Evolutionary conservation across 2,888 invertebrate genomes (phyloP).

Genomic region (Glaucopsyche alexis): DNA sequence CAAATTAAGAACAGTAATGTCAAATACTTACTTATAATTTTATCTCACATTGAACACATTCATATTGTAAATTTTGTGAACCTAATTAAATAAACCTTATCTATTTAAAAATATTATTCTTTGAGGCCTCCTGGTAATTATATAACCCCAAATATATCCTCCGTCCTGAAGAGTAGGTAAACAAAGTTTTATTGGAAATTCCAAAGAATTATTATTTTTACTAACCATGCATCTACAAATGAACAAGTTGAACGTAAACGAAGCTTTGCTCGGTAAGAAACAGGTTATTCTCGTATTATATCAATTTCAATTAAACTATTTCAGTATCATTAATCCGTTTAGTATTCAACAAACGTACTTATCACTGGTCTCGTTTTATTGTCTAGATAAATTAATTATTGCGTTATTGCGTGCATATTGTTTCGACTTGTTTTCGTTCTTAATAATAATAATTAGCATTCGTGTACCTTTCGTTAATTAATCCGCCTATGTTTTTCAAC

Average conservation of each 20-base stretch:
- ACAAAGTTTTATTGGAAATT: neutral
- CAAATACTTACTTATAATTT: too few relatives aligned
- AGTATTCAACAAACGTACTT: slow-evolving; percentile 26
- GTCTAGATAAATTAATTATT: slow-evolving; percentile 27
- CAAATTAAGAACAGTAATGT: too few relatives aligned
- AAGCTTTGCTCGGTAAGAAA: slow-evolving; percentile 11
- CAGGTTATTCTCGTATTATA: slow-evolving; percentile 27
- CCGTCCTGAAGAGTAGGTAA: too few relatives aligned
- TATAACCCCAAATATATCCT: too few relatives aligned
- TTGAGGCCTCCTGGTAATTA: too few relatives aligned
- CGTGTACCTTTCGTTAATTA: neutral
- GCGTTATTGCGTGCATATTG: slow-evolving; percentile 28
- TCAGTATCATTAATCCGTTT: slow-evolving; percentile 28
- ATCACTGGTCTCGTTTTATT: slow-evolving; percentile 27
- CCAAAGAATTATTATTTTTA: neutral
- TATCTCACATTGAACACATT: too few relatives aligned
- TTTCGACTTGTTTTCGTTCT: neutral
- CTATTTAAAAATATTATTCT: too few relatives aligned
- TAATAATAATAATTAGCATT: slow-evolving; percentile 10
- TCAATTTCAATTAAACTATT: slow-evolving; percentile 29
- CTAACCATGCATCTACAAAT: neutral
- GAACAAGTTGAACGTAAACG: slow-evolving; percentile 10
- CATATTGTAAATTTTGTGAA: too few relatives aligned
- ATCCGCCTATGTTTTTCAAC: neutral
- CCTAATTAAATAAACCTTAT: too few relatives aligned